Evolutionary conservation across 1,140 invertebrate genomes (phyloP), one percentile per base, ranked within the genome.

Genomic region (Sycophaga agraensis): DNA sequence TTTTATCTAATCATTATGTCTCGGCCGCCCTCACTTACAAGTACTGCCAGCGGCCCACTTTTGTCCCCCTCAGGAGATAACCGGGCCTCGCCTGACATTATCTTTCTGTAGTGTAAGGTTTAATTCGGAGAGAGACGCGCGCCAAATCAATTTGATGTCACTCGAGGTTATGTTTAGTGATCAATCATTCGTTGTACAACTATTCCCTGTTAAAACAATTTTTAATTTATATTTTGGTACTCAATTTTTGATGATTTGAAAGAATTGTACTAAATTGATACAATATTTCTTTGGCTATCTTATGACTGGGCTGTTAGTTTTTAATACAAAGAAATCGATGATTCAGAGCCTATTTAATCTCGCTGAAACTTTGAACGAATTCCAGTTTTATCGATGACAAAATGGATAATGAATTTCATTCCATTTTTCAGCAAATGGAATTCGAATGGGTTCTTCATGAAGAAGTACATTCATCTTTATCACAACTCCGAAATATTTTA

Each of bases 401-500:
- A 19, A 26, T 43, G n/a, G n/a, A 22, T 21, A 21, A 17, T 45
- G 8, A n/a, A 0, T n/a, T n/a, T 50, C 16, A 22, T 31, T 53
- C 49, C 39, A 48, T 65, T 72, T 86, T 87, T 55, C 76, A 96
- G 92, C 92, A 94, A 88, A 89, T 91, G 81, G 93, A 96, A 83
- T 96, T 94, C 77, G 91, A 94, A 82, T 96, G 93, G 93, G 88
- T 96, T 40, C 83, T 96, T 43, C 88, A 91, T 67, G 88, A 93
- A 76, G 92, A 95, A 81, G 92, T 95, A 59, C 91, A 93, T 77
- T 87, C 89, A 51, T 91, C 93, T 67, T 81, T 96, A 69, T 88
- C 88, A 68, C 91, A 94, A 73, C 84, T 96, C 21, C 88, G 91
- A 68, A 86, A 88, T 55, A 90, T 95, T 70, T 82, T 96, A 69